A percentile compares a stretch with the other conserved stretches of the same genome.
phyloP scores from a whole-genome alignment of 2,888 invertebrate genomes.

The Bhutanitis thaidina region DNA sequence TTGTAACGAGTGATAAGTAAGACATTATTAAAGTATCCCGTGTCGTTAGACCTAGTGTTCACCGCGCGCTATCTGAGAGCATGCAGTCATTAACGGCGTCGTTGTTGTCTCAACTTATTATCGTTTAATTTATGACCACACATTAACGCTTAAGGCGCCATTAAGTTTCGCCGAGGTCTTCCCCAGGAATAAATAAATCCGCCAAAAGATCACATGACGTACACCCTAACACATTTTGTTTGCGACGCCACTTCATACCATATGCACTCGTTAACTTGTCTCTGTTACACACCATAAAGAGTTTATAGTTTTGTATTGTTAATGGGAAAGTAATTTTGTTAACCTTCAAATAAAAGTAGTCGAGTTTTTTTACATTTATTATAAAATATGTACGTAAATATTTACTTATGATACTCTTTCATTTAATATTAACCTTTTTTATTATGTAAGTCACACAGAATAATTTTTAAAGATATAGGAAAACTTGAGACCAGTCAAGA shows the following conservation, averaged over 20 bases:
- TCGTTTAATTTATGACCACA: constrained; percentile 76
- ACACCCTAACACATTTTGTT: constrained; percentile 38
- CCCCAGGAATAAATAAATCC: constrained; percentile 56
- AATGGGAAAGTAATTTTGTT: constrained; percentile 27
- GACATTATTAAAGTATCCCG: constrained; percentile 14
- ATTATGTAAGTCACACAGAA: no score
- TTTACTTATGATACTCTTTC: no score
- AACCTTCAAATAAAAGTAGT: constrained; percentile 8
- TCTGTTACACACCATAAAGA: constrained; percentile 60
- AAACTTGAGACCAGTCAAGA: no score
- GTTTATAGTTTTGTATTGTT: constrained; percentile 54
- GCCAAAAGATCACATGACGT: constrained; percentile 58
- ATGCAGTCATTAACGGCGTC: constrained; percentile 53
- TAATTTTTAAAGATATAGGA: no score
- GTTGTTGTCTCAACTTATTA: constrained; percentile 77
- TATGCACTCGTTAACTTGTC: constrained; percentile 64
- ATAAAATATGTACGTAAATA: no score
- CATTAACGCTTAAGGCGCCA: constrained; percentile 74
- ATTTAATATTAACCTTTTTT: no score
- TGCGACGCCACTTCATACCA: constrained; percentile 36
- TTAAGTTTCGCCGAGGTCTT: constrained; percentile 51
- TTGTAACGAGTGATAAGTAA: no score
- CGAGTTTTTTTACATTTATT: no score
- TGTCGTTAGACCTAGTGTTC: constrained; percentile 13
- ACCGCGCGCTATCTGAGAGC: constrained; percentile 25